phyloP scores from a whole-genome alignment of 2,113 vertebrate genomes.

The Pangasianodon hypophthalmus region DNA sequence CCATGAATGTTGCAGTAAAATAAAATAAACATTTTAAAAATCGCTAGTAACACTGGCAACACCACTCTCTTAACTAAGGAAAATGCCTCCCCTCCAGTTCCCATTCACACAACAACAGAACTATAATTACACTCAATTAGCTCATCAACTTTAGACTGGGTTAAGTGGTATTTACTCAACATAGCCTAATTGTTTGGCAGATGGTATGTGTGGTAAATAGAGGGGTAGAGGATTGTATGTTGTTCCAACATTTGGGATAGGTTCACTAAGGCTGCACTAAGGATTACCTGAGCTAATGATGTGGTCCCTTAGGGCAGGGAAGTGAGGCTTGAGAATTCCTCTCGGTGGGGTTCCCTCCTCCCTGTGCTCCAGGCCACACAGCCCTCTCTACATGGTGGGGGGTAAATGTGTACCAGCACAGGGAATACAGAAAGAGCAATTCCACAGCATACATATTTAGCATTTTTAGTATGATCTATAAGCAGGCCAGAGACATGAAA shows the following conservation, averaged over 20 bases:
- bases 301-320: constrained; percentile 47
- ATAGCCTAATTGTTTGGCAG: constrained; percentile 57
- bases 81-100: constrained; percentile 48
- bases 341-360: constrained; percentile 20
- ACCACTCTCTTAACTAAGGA: constrained; percentile 44
- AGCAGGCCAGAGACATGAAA: background rate
- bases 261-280: constrained; percentile 35
- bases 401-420: background rate
- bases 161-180: constrained; percentile 60
- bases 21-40: background rate
- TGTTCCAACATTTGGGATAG: constrained; percentile 50
- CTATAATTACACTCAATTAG: constrained; percentile 61
- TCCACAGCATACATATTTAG: background rate
- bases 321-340: constrained; percentile 43
- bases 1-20: constrained; percentile 12
- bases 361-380: constrained; percentile 32
- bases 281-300: constrained; percentile 52
- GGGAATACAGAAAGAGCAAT: background rate
- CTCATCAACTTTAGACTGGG: constrained; percentile 58
- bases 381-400: background rate
- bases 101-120: constrained; percentile 50
- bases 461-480: background rate
- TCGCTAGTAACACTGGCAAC: background rate
- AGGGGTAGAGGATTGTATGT: constrained; percentile 44
- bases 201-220: constrained; percentile 54